These are phyloP conservation scores for Macropus fuliginosus DNA, from an alignment of 2,797 vertebrate species.

Conservation along the genomic window DNA sequence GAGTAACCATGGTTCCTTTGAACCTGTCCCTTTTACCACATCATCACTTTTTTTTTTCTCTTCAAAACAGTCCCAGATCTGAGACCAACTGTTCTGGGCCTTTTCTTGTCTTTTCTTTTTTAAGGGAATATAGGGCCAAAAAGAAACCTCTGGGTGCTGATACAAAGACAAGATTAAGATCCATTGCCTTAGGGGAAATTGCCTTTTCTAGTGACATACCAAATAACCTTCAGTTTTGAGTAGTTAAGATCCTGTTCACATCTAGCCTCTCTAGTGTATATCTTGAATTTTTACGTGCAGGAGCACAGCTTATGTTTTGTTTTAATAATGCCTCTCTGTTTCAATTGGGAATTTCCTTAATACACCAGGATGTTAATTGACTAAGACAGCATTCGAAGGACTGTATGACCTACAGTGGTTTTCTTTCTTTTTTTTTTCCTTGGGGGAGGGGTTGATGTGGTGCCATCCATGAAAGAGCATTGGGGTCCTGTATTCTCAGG, in stretches of 20 bases:
- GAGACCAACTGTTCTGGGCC: not conserved
- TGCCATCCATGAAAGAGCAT: slow-evolving; percentile 14
- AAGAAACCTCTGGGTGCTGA: slow-evolving; percentile 24
- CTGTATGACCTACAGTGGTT: slow-evolving; percentile 58
- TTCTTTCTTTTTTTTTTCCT: not conserved
- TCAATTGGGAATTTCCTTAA: slow-evolving; percentile 64
- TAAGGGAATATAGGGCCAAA: not conserved
- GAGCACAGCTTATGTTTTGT: slow-evolving; percentile 65
- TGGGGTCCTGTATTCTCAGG: slow-evolving; percentile 21
- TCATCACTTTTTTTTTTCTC: slow-evolving; percentile 30
- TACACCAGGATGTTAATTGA: slow-evolving; percentile 63
- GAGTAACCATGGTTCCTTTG: not conserved
- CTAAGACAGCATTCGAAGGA: slow-evolving; percentile 65
- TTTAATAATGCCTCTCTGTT: slow-evolving; percentile 69
- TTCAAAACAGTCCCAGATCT: slow-evolving; percentile 14
- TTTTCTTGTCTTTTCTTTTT: not conserved
- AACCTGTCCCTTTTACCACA: not conserved
- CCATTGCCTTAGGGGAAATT: slow-evolving; percentile 40
- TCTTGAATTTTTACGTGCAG: slow-evolving; percentile 60
- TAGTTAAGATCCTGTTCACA: slow-evolving; percentile 41
- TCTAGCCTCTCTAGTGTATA: not conserved
- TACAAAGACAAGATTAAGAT: slow-evolving; percentile 53
- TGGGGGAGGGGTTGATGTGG: slow-evolving; percentile 13
- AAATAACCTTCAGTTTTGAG: slow-evolving; percentile 52
- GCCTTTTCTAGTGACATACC: slow-evolving; percentile 33